Evolutionary conservation across 2,888 invertebrate species (phyloP).

Genomic region (Zygogramma bicolorata): DNA sequence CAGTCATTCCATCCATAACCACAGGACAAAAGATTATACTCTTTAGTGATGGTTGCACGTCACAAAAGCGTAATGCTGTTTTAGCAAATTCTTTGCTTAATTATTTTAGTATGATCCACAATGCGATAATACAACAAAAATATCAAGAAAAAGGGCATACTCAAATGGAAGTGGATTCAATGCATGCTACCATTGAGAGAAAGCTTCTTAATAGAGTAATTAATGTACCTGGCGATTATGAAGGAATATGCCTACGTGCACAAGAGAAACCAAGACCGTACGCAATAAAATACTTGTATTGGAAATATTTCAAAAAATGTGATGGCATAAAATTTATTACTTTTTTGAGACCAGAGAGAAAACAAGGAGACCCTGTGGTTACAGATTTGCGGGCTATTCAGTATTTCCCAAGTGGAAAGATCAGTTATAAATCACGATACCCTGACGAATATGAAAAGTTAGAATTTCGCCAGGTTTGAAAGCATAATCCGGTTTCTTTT

Average conservation of each 20-base stretch:
- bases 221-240: conserved; percentile 44
- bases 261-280: conserved; percentile 9
- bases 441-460: conserved; percentile 22
- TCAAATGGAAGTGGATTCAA: not conserved
- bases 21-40: conserved; percentile 19
- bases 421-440: conserved; percentile 18
- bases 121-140: conserved; percentile 3
- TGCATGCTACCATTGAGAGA: conserved; percentile 1
- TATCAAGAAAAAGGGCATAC: not conserved
- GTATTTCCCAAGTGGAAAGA: not conserved
- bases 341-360: conserved; percentile 1
- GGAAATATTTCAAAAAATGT: not conserved
- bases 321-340: not conserved
- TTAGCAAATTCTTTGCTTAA: conserved; percentile 20
- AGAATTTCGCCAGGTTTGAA: not conserved
- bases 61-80: conserved; percentile 24
- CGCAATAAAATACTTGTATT: not conserved
- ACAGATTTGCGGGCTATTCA: not conserved
- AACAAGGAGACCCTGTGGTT: not conserved
- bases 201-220: conserved; percentile 35
- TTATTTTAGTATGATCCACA: conserved; percentile 28
- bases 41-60: conserved; percentile 25
- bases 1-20: conserved; percentile 19
- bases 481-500: not conserved
- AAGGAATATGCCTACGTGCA: conserved; percentile 15